Percentiles rank a stretch among this genome's conserved stretches.
Evolutionary conservation across 2,797 vertebrate genomes (phyloP).

Genomic region (Pipistrellus kuhlii): DNA sequence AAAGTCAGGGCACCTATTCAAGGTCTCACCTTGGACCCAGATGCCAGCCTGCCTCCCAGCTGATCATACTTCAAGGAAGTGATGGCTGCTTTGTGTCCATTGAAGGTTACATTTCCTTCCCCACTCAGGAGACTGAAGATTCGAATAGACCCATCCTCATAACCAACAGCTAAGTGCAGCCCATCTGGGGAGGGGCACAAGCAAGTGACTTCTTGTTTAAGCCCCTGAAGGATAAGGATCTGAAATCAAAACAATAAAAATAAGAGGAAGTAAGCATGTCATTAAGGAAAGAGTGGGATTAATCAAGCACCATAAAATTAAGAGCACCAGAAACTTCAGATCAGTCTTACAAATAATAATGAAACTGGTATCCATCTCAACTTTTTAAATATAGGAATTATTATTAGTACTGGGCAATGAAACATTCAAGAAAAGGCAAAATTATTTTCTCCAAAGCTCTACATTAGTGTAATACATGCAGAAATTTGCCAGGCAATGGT

Average conservation of each 20-base stretch:
- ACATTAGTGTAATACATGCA: background rate
- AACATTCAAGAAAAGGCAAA: background rate
- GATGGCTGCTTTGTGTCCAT: constrained; percentile 95
- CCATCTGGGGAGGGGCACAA: constrained; percentile 95
- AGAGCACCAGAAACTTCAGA: background rate
- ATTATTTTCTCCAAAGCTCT: constrained; percentile 24
- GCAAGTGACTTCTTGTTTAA: constrained; percentile 94
- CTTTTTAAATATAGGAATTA: constrained; percentile 15
- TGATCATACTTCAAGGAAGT: constrained; percentile 93
- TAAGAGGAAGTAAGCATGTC: background rate
- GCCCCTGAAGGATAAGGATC: constrained; percentile 95
- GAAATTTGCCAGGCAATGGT: background rate
- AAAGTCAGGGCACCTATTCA: background rate
- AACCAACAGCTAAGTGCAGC: constrained; percentile 94
- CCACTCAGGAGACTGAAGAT: constrained; percentile 94
- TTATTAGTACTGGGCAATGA: constrained; percentile 4
- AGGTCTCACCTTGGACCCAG: constrained; percentile 93
- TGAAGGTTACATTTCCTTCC: constrained; percentile 94
- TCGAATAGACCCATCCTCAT: constrained; percentile 94
- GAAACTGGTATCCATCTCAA: background rate
- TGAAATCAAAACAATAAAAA: constrained; percentile 82
- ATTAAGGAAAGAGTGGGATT: background rate
- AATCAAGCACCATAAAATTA: background rate
- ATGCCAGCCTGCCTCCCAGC: constrained; percentile 94
- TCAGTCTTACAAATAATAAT: background rate